A percentile compares a stretch with the other conserved stretches of the same genome.
phyloP scores from a whole-genome alignment of 2,797 vertebrate genomes.

The Cyclura pinguis region DNA sequence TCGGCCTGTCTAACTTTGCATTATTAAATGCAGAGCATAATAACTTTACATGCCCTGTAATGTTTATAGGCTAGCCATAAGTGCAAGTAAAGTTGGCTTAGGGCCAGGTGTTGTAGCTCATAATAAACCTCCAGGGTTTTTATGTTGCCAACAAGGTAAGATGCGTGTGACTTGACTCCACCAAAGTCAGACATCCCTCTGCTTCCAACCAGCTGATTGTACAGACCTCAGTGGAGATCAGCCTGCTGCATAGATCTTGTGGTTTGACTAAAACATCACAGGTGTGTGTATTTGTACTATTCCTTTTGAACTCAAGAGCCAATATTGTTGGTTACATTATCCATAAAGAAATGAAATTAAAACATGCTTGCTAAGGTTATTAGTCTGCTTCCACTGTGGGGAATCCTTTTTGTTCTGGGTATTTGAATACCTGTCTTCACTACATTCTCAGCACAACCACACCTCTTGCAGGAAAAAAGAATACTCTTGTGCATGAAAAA shows the following conservation, averaged over 20 bases:
- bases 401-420: background rate
- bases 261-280: conserved; percentile 10
- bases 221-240: background rate
- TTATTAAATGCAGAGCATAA: conserved; percentile 8
- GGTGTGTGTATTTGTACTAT: conserved; percentile 1
- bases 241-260: conserved; percentile 1
- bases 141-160: conserved; percentile 11
- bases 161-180: background rate
- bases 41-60: conserved; percentile 2
- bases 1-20: background rate
- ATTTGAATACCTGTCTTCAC: background rate
- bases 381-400: background rate
- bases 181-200: background rate
- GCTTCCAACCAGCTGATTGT: background rate
- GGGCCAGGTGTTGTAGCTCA: background rate
- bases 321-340: background rate
- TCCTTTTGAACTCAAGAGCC: conserved; percentile 13
- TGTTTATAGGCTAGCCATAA: background rate
- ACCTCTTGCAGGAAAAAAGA: background rate
- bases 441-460: background rate
- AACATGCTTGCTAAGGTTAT: background rate
- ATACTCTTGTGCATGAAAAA: background rate
- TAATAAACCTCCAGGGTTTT: background rate
- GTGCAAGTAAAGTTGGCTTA: background rate
- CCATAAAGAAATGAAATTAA: conserved; percentile 9